These are phyloP conservation scores for Ifrita kowaldi DNA, from an alignment of 2,113 vertebrate species.

Conservation along the genomic window DNA sequence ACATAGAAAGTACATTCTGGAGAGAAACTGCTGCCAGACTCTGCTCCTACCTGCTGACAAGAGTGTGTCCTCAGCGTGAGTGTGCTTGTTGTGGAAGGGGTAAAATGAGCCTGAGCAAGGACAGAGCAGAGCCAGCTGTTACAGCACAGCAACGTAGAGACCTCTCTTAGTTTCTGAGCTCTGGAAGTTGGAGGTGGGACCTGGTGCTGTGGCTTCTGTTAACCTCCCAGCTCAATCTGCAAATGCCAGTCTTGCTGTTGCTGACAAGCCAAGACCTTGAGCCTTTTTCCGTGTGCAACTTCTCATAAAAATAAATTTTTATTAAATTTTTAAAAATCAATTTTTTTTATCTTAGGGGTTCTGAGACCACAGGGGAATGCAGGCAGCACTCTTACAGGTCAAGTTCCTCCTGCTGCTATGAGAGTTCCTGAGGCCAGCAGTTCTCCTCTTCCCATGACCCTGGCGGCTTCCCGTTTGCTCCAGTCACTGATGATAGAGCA, in stretches of 20 bases:
- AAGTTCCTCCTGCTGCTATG: neutral
- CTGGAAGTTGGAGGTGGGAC: neutral
- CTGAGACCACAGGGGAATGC: neutral
- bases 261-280: neutral
- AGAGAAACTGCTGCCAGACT: neutral
- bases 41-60: neutral
- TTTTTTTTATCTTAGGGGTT: neutral
- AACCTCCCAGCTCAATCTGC: neutral
- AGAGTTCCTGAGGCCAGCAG: neutral
- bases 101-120: neutral
- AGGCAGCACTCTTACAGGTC: neutral
- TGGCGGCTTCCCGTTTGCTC: neutral
- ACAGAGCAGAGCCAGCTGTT: neutral
- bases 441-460: neutral
- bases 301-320: neutral
- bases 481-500: neutral
- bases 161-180: neutral
- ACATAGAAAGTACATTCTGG: neutral
- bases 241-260: neutral
- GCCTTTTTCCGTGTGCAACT: neutral
- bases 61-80: neutral
- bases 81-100: neutral
- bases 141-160: accelerated
- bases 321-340: too few relatives aligned
- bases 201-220: neutral